These are phyloP conservation scores for Corythucha ciliata DNA, from an alignment of 2,888 invertebrate species.

Conservation along the genomic window DNA sequence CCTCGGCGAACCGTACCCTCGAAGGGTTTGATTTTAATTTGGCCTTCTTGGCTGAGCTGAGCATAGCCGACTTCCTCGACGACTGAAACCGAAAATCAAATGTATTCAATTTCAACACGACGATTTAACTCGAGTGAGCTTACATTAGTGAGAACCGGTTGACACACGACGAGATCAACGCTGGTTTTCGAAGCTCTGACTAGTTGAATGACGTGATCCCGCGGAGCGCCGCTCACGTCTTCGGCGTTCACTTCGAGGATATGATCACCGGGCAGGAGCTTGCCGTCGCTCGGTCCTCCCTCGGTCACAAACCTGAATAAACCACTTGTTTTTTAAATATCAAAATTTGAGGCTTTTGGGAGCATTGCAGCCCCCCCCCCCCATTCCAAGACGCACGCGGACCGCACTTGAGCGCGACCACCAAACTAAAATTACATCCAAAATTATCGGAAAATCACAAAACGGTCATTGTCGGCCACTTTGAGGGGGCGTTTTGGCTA, in stretches of 20 bases:
- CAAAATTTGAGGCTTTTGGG: too few relatives aligned
- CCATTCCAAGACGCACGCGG: too few relatives aligned
- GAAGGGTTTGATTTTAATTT: slow-evolving; percentile 70
- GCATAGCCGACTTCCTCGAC: slow-evolving; percentile 66
- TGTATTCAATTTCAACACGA: not conserved
- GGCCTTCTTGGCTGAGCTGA: slow-evolving; percentile 80
- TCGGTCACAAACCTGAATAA: slow-evolving; percentile 69
- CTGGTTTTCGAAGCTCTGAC: slow-evolving; percentile 70
- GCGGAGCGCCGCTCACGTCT: slow-evolving; percentile 73
- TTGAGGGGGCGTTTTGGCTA: too few relatives aligned
- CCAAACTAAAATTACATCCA: too few relatives aligned
- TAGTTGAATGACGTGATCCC: slow-evolving; percentile 80
- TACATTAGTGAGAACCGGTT: slow-evolving; percentile 62
- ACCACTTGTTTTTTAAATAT: too few relatives aligned
- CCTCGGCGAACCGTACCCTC: slow-evolving; percentile 80
- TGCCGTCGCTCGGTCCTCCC: slow-evolving; percentile 84
- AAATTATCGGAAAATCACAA: too few relatives aligned
- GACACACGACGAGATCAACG: slow-evolving; percentile 71
- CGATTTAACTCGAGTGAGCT: slow-evolving; percentile 35
- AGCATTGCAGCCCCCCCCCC: too few relatives aligned
- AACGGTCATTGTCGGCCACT: too few relatives aligned
- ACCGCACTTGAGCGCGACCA: too few relatives aligned
- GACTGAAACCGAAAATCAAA: slow-evolving; percentile 39
- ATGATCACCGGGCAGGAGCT: slow-evolving; percentile 83
- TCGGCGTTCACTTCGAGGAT: slow-evolving; percentile 84